Conservation (phyloP, 1,140 invertebrate species). For the Drosophila repleta region DNA sequence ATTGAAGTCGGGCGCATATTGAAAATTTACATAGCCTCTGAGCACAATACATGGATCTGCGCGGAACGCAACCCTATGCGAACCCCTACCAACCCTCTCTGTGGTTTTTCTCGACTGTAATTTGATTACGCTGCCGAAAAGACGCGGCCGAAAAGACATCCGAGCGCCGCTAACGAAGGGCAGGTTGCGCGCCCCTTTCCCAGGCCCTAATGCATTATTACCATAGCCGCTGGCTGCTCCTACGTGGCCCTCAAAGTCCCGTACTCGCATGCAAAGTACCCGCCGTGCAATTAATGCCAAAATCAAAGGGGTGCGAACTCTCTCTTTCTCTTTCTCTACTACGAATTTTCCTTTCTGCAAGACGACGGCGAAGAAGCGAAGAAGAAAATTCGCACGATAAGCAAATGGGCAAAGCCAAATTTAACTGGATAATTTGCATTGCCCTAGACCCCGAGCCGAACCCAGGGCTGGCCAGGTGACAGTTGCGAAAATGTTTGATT, state of each 20-base stretch:
- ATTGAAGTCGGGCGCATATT: slow-evolving; percentile 54
- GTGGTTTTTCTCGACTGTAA: slow-evolving; percentile 51
- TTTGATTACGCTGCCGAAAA: slow-evolving; percentile 63
- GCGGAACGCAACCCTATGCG: slow-evolving; percentile 11
- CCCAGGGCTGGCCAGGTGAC: no score
- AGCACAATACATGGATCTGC: background rate
- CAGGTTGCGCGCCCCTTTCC: slow-evolving; percentile 49
- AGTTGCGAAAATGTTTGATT: slow-evolving; percentile 15
- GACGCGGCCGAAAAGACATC: slow-evolving; percentile 37
- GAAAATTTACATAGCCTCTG: slow-evolving; percentile 63
- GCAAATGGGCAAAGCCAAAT: slow-evolving; percentile 10
- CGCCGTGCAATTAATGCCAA: slow-evolving; percentile 38
- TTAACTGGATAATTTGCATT: slow-evolving; percentile 37
- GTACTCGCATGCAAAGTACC: slow-evolving; percentile 39
- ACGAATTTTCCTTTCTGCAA: slow-evolving; percentile 1
- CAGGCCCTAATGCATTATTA: slow-evolving; percentile 38
- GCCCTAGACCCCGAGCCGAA: no score
- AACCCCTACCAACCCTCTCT: slow-evolving; percentile 21
- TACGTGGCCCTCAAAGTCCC: slow-evolving; percentile 2
- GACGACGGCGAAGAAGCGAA: background rate
- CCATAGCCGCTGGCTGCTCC: slow-evolving; percentile 10
- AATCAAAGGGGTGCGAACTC: slow-evolving; percentile 25
- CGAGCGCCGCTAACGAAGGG: slow-evolving; percentile 45
- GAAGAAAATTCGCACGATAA: slow-evolving; percentile 46
- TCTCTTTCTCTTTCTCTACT: background rate